Base-by-base conservation (phyloP, 2,797 vertebrate genomes). In the Pseudotriccus pelzelni region DNA sequence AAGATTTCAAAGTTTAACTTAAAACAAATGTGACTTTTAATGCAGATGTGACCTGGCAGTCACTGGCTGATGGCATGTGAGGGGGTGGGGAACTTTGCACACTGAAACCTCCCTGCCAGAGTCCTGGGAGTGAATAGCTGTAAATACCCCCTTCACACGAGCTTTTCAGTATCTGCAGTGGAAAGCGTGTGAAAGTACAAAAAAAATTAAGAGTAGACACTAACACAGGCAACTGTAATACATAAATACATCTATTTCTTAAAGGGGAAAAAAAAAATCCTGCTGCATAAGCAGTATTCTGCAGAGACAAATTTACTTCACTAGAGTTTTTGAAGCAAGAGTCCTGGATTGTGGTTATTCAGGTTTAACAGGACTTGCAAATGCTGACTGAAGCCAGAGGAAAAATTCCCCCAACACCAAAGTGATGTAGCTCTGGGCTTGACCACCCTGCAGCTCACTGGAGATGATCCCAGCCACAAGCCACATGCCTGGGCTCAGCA, bases 341-440 rank as follows among this genome's bases (percentile, higher is more conserved):
- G 73, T 56, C 62, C 50, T 12, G 59, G 90, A 95, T 95, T 97
- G 95, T 25, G 36, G 95, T 93, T 90, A 76, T 84, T 95, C 96
- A 89, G 86, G 95, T 96, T 95, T 79, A 70, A 66, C 94, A 93
- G 78, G 95, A 87, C 74, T 70, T 28, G 9, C 16, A 87, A 87
- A 60, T 5, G 32, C 93, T 90, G 94, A 43, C 37, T 84, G 88
- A 50, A 69, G 85, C 85, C 55, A 5, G 59, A 90, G 86, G 94
- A 60, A 74, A 63, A 94, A 87, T 77, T 96, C 70, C 81, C 77
- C 18, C 1, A 32, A 73, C 89, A 52, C 30, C 77, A 32, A 39
- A 73, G 68, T 5, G 64, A 53, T 41, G 83, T 20, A 47, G 89
- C 91, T 90, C 74, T 59, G 50, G 85, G 83, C 32, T 46, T 84